Evolutionary conservation across 2,888 invertebrate species (phyloP).

Genomic region (Bursaphelenchus okinawaensis): DNA sequence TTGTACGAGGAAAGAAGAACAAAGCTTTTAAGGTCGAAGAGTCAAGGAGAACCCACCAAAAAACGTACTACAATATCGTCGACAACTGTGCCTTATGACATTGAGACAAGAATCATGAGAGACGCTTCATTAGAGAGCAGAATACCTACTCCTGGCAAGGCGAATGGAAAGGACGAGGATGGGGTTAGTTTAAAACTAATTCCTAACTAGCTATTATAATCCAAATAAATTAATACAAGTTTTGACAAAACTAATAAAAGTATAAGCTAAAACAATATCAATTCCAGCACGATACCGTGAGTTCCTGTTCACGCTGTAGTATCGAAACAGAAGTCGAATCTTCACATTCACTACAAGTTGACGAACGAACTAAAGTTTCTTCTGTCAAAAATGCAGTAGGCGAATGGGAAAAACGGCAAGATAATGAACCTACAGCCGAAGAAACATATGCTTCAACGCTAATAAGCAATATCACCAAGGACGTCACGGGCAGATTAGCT

Average conservation of each 20-base stretch:
- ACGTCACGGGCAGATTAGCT: background rate
- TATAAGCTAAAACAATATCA: too few relatives aligned
- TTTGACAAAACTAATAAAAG: too few relatives aligned
- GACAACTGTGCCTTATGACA: background rate
- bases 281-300: background rate
- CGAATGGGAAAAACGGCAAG: background rate
- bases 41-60: background rate
- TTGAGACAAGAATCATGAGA: background rate
- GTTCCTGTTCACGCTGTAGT: background rate
- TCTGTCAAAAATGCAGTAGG: background rate
- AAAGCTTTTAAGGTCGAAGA: background rate
- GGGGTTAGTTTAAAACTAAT: background rate
- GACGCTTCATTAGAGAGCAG: background rate
- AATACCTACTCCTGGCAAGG: background rate
- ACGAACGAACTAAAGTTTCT: background rate
- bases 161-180: background rate
- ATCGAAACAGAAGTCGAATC: background rate
- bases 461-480: background rate
- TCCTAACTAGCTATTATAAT: background rate
- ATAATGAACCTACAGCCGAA: background rate
- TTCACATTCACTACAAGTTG: background rate
- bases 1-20: background rate
- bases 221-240: too few relatives aligned
- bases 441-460: background rate
- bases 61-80: background rate